Evolutionary conservation across 2,113 vertebrate species (phyloP).

Genomic region (Lates calcarifer): DNA sequence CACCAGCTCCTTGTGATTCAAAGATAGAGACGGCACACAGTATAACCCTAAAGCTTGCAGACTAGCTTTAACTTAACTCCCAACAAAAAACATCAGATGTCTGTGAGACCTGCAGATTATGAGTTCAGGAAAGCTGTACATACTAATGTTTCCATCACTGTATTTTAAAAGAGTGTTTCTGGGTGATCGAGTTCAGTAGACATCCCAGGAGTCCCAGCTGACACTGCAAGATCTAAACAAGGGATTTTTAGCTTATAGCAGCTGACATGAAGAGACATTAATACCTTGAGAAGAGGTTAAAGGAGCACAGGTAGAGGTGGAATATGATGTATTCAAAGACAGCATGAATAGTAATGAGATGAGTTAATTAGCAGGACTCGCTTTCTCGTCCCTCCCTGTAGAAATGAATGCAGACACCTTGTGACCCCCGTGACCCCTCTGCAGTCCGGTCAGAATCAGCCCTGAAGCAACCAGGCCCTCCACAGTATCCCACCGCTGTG

Average conservation of each 20-base stretch:
- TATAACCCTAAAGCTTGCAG: background rate
- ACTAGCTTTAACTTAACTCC: background rate
- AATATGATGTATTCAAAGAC: conserved; percentile 20
- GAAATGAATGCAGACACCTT: conserved; percentile 26
- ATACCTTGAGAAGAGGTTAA: conserved; percentile 35
- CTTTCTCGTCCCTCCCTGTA: conserved; percentile 17
- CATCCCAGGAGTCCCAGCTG: conserved; percentile 25
- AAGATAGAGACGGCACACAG: background rate
- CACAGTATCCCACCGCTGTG: background rate
- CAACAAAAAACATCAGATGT: background rate
- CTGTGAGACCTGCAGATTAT: conserved; percentile 2
- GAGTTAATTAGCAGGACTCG: conserved; percentile 38
- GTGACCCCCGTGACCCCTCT: conserved; percentile 24
- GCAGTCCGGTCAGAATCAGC: conserved; percentile 7
- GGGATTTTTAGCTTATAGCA: conserved; percentile 31
- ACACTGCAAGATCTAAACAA: conserved; percentile 33
- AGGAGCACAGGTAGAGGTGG: conserved; percentile 44
- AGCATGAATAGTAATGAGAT: conserved; percentile 47
- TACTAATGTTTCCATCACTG: background rate
- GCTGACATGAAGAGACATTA: conserved; percentile 19
- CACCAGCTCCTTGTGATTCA: background rate
- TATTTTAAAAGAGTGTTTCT: background rate
- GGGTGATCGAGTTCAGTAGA: background rate
- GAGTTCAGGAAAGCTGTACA: conserved; percentile 4
- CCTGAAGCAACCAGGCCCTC: background rate